phyloP scores from a whole-genome alignment of 2,888 invertebrate species.

The Boloria euphrosyne region DNA sequence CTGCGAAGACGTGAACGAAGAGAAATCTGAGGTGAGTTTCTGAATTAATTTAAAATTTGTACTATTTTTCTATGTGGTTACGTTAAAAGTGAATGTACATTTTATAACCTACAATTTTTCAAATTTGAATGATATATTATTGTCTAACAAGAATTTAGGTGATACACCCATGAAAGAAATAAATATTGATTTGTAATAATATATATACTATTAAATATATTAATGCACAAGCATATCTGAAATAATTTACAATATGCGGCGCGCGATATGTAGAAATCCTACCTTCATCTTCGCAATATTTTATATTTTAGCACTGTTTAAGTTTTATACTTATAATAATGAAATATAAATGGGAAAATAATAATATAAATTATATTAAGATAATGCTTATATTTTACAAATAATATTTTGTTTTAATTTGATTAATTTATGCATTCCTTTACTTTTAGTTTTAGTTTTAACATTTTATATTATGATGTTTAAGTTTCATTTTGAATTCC shows the following conservation, averaged over 20 bases:
- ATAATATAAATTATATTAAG: no score
- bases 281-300: slow-evolving; percentile 5
- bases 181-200: no score
- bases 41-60: slow-evolving; percentile 9
- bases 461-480: no score
- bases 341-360: no score
- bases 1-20: slow-evolving; percentile 48
- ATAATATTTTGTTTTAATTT: no score
- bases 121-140: slow-evolving; percentile 16
- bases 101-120: slow-evolving; percentile 34
- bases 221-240: not conserved
- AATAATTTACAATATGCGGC: slow-evolving; percentile 9
- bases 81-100: slow-evolving; percentile 22
- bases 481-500: no score
- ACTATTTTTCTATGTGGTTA: slow-evolving; percentile 17
- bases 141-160: not conserved
- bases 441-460: no score
- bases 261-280: slow-evolving; percentile 17
- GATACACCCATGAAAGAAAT: no score
- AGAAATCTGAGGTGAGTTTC: slow-evolving; percentile 31
- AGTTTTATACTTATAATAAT: no score
- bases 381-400: no score
- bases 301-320: not conserved
- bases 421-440: no score
- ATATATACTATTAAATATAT: not conserved